phyloP scores from a whole-genome alignment of 2,888 invertebrate genomes.

The Homarus gammarus region DNA sequence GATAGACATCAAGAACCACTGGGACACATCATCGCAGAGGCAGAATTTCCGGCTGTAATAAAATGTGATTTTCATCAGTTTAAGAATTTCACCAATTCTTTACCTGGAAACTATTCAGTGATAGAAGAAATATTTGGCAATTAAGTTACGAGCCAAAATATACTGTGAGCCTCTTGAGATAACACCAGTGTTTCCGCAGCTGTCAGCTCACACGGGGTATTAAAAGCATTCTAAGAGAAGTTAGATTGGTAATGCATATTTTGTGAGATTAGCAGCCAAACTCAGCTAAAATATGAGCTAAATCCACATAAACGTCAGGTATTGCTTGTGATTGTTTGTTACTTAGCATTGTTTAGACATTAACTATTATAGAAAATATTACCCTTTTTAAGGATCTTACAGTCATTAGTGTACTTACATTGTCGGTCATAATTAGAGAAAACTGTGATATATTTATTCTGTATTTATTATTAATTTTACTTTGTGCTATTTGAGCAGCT shows the following conservation, averaged over 20 bases:
- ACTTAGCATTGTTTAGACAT: slow-evolving; percentile 11
- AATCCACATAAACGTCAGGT: slow-evolving; percentile 29
- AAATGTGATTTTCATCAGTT: background rate
- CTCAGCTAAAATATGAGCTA: background rate
- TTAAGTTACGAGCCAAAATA: background rate
- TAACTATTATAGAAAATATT: slow-evolving; percentile 12
- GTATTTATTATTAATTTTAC: slow-evolving; percentile 60
- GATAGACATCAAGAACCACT: too few relatives aligned
- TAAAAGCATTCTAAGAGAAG: background rate
- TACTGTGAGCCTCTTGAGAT: background rate
- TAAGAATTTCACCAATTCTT: background rate
- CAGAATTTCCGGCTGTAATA: too few relatives aligned
- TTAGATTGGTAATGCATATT: background rate
- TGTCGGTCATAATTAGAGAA: slow-evolving; percentile 31
- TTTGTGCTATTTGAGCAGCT: slow-evolving; percentile 42
- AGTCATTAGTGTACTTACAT: slow-evolving; percentile 62
- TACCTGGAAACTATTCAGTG: background rate
- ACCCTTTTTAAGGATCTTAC: slow-evolving; percentile 31
- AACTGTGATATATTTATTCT: slow-evolving; percentile 70
- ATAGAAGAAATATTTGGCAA: background rate
- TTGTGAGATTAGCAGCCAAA: slow-evolving; percentile 15
- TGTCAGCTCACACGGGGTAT: background rate
- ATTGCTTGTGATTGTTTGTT: slow-evolving; percentile 5
- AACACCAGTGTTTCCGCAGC: background rate
- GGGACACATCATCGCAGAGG: too few relatives aligned